These are phyloP conservation scores for Myotis myotis DNA, from an alignment of 2,797 vertebrate species.

Conservation along the genomic window DNA sequence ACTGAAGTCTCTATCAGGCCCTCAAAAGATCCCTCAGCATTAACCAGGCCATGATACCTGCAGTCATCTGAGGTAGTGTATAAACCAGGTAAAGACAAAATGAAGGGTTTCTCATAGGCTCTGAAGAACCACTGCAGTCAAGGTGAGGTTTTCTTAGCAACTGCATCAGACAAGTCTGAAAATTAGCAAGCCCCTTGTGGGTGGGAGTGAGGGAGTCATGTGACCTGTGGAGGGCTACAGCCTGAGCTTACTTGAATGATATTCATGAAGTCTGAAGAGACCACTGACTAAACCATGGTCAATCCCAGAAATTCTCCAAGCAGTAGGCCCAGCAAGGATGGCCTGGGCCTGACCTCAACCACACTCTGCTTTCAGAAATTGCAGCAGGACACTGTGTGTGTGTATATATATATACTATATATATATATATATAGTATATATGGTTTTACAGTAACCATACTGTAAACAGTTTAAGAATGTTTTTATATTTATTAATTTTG, in stretches of 20 bases:
- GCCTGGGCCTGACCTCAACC: background rate
- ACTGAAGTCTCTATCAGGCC: background rate
- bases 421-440: background rate
- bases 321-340: background rate
- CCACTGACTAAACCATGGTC: background rate
- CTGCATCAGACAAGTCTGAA: background rate
- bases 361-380: background rate
- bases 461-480: background rate
- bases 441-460: background rate
- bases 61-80: background rate
- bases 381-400: background rate
- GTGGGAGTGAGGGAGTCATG: background rate
- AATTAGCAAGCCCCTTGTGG: background rate
- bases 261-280: background rate
- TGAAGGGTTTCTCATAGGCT: background rate
- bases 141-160: conserved; percentile 32
- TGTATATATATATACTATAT: background rate
- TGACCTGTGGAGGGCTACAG: background rate
- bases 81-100: background rate
- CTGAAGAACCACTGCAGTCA: background rate
- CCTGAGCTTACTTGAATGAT: background rate
- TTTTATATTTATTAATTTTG: conserved; percentile 42
- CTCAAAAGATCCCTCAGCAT: background rate
- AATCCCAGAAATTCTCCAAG: background rate
- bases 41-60: background rate